A percentile compares a stretch with the other conserved stretches of the same genome.
Evolutionary conservation across 2,888 invertebrate genomes (phyloP).

Genomic region (Orthosia gothica): DNA sequence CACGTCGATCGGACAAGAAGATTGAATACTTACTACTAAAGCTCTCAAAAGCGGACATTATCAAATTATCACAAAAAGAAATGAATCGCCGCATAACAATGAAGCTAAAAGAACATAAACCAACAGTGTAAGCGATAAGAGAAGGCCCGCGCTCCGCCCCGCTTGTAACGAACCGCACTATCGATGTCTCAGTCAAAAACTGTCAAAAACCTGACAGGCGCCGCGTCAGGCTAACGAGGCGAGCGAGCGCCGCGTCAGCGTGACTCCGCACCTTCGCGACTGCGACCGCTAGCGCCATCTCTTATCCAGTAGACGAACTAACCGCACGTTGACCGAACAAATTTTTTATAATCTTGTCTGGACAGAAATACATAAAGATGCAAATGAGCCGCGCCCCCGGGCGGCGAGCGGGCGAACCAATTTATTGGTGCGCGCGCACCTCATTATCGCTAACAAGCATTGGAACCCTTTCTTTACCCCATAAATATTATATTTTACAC

Average conservation of each 20-base stretch:
- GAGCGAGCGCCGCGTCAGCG: slow-evolving; percentile 79
- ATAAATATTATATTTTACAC: slow-evolving; percentile 91
- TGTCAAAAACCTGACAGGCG: slow-evolving; percentile 90
- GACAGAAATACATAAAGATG: slow-evolving; percentile 86
- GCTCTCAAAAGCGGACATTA: slow-evolving; percentile 73
- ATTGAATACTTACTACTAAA: slow-evolving; percentile 71
- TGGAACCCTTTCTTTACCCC: slow-evolving; percentile 87
- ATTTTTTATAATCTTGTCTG: slow-evolving; percentile 72
- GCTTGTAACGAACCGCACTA: slow-evolving; percentile 88
- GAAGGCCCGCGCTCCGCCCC: slow-evolving; percentile 81
- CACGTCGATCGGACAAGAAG: slow-evolving; percentile 69
- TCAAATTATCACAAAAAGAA: slow-evolving; percentile 80
- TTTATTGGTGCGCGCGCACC: slow-evolving; percentile 89
- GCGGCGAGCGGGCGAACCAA: slow-evolving; percentile 85
- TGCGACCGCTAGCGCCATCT: slow-evolving; percentile 81
- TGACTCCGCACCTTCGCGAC: slow-evolving; percentile 80
- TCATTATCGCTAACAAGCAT: slow-evolving; percentile 90
- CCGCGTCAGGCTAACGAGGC: slow-evolving; percentile 90
- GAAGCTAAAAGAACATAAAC: slow-evolving; percentile 87
- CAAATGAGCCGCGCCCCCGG: slow-evolving; percentile 87
- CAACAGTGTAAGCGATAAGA: slow-evolving; percentile 87
- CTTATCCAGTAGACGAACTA: slow-evolving; percentile 78
- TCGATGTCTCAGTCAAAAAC: slow-evolving; percentile 91
- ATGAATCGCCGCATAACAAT: slow-evolving; percentile 82
- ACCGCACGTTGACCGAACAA: slow-evolving; percentile 49